These are phyloP conservation scores for Chelonia mydas DNA, from an alignment of 2,797 vertebrate species.

Conservation along the genomic window DNA sequence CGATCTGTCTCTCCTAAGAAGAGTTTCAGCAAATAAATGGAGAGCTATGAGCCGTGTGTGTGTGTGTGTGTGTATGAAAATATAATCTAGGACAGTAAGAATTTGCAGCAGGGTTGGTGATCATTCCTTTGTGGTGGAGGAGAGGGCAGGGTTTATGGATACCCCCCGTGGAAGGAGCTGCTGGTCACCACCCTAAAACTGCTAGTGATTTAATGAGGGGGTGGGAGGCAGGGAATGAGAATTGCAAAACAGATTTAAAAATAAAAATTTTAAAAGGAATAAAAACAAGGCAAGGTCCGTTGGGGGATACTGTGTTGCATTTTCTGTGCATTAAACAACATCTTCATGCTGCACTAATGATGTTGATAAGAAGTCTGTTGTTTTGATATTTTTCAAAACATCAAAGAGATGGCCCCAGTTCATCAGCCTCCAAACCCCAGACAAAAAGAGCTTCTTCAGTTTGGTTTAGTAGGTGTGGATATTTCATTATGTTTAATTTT, in stretches of 20 bases:
- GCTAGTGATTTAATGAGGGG: conserved; percentile 7
- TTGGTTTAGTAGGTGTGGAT: conserved; percentile 66
- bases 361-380: conserved; percentile 66
- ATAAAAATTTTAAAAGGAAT: conserved; percentile 49
- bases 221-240: conserved; percentile 2
- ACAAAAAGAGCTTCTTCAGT: conserved; percentile 28
- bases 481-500: conserved; percentile 57
- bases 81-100: too few species aligned
- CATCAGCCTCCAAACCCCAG: conserved; percentile 53
- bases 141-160: not conserved
- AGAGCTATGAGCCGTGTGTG: not conserved
- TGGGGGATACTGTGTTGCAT: conserved; percentile 54
- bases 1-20: too few species aligned
- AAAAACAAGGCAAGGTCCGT: conserved; percentile 50
- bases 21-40: not conserved
- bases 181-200: conserved; percentile 2
- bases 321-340: conserved; percentile 48
- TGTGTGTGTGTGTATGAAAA: too few species aligned
- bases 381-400: conserved; percentile 76
- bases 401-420: conserved; percentile 60
- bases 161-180: conserved; percentile 1
- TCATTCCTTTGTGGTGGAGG: fast-evolving
- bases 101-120: not conserved
- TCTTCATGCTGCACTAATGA: conserved; percentile 60
- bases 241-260: conserved; percentile 45